These are phyloP conservation scores for Sternarchorhynchus goeldii DNA, from an alignment of 2,797 vertebrate genomes.

Conservation along the genomic window DNA sequence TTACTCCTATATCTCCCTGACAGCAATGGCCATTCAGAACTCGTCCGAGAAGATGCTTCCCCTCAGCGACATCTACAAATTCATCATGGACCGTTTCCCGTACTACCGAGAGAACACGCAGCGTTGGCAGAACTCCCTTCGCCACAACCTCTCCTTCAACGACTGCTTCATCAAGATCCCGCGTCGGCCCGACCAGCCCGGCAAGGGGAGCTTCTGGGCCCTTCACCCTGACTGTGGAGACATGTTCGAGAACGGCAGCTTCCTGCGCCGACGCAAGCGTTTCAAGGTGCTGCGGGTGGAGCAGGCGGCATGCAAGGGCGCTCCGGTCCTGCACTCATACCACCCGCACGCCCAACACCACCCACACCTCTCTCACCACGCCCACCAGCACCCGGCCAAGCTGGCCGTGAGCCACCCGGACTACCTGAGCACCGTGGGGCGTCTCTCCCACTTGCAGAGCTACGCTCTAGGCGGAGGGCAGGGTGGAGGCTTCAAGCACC, in stretches of 20 bases:
- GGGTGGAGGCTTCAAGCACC: conserved; percentile 90
- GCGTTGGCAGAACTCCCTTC: conserved; percentile 91
- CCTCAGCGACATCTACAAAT: conserved; percentile 94
- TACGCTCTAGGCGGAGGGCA: conserved; percentile 80
- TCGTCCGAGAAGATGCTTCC: conserved; percentile 92
- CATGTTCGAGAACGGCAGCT: conserved; percentile 97
- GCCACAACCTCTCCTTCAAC: conserved; percentile 93
- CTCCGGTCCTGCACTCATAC: conserved; percentile 90
- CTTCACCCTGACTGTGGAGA: conserved; percentile 93
- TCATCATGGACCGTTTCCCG: conserved; percentile 94
- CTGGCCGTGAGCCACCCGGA: conserved; percentile 74
- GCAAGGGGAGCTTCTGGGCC: conserved; percentile 94
- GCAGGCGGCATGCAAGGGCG: conserved; percentile 79
- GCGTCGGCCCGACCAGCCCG: conserved; percentile 88
- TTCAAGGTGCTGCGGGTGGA: conserved; percentile 87
- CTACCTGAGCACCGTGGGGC: conserved; percentile 75
- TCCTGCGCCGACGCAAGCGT: conserved; percentile 88
- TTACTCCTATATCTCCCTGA: conserved; percentile 93
- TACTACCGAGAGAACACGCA: conserved; percentile 95
- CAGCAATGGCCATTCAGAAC: conserved; percentile 94
- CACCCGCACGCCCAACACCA: conserved; percentile 81
- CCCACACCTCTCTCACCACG: conserved; percentile 76
- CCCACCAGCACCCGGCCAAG: conserved; percentile 72
- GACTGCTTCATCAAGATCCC: conserved; percentile 97
- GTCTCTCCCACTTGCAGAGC: conserved; percentile 86